These are phyloP conservation scores for Hipposideros larvatus DNA, from an alignment of 2,797 vertebrate genomes.

Conservation along the genomic window DNA sequence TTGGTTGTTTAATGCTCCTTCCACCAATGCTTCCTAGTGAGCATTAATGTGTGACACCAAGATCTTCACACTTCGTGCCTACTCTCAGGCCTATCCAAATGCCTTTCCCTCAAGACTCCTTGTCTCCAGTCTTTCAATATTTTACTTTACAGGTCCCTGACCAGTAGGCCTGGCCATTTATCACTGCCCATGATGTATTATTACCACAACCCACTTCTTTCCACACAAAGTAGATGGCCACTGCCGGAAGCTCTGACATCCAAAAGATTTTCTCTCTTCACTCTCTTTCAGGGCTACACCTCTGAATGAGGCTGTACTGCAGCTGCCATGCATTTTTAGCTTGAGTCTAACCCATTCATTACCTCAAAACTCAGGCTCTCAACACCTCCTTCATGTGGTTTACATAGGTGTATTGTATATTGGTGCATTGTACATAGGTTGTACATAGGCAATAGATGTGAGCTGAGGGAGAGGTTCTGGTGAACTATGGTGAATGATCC, in stretches of 20 bases:
- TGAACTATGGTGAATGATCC: neutral
- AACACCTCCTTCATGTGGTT: neutral
- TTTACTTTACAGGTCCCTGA: neutral
- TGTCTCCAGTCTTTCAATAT: neutral
- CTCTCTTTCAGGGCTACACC: neutral
- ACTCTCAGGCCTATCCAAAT: neutral
- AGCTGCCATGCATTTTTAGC: neutral
- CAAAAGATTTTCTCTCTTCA: neutral
- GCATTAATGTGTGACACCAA: neutral
- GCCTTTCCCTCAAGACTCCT: neutral
- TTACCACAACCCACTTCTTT: neutral
- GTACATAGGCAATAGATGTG: neutral
- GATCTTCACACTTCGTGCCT: neutral
- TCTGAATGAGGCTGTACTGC: neutral
- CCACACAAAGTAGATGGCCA: neutral
- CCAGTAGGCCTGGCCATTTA: neutral
- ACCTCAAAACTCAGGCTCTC: neutral
- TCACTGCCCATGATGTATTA: neutral
- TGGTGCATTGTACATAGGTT: neutral
- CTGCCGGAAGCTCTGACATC: neutral
- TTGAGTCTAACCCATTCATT: neutral
- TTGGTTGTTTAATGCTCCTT: neutral
- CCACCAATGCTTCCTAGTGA: neutral
- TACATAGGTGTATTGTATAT: neutral
- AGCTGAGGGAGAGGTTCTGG: neutral